Conservation (phyloP, 2,797 vertebrate genomes). For the Erethizon dorsatum region DNA sequence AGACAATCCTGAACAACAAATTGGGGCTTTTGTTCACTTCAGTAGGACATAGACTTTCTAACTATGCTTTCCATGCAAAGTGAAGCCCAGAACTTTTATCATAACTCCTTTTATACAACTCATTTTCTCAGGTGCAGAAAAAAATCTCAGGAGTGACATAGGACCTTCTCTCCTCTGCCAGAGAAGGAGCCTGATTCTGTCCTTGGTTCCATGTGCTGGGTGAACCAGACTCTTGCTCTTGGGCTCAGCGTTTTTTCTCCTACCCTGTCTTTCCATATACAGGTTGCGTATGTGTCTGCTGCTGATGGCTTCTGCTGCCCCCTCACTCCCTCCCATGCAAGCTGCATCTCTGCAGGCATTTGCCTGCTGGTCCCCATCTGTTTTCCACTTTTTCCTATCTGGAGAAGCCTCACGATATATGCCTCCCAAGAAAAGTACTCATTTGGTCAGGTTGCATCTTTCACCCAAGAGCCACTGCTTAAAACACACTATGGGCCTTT, state of each 20-base stretch:
- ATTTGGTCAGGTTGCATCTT: not conserved
- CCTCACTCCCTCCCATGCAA: slow-evolving; percentile 22
- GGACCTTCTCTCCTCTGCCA: not conserved
- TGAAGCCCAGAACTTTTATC: not conserved
- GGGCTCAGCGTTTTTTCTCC: not conserved
- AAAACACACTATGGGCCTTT: not conserved
- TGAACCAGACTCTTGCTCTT: not conserved
- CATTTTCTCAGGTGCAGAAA: not conserved
- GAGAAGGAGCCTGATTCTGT: not conserved
- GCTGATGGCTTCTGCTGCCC: not conserved
- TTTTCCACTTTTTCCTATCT: slow-evolving; percentile 53
- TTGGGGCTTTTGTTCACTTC: not conserved
- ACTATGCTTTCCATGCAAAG: not conserved
- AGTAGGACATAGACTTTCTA: not conserved
- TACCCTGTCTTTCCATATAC: not conserved
- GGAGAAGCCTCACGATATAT: slow-evolving; percentile 12
- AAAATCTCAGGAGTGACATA: not conserved
- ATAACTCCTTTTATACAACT: not conserved
- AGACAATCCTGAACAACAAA: not conserved
- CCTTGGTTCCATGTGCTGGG: not conserved
- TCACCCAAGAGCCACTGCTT: slow-evolving; percentile 40
- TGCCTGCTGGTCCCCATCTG: slow-evolving; percentile 66
- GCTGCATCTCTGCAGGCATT: not conserved
- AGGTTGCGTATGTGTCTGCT: not conserved
- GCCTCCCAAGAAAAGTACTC: not conserved